These are phyloP conservation scores for Melanerpes formicivorus DNA, from an alignment of 2,113 vertebrate species.

Conservation along the genomic window DNA sequence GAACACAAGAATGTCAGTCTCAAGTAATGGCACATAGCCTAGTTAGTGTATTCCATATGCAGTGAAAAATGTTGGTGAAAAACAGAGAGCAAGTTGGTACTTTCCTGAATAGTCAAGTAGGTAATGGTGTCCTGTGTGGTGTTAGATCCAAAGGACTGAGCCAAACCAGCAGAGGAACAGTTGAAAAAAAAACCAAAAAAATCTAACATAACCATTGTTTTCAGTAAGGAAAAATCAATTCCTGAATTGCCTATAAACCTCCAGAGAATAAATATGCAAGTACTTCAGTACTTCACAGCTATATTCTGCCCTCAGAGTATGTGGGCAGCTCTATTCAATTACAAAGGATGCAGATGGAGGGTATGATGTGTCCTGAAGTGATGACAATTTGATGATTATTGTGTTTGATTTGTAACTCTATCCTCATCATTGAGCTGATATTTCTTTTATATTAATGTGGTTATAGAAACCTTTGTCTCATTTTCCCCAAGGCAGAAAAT, in stretches of 20 bases:
- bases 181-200: neutral
- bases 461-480: neutral
- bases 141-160: neutral
- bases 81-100: neutral
- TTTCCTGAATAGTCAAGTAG: neutral
- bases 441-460: neutral
- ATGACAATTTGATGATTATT: slow-evolving; percentile 56
- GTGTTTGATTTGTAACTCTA: slow-evolving; percentile 48
- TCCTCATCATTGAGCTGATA: neutral
- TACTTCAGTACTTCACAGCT: slow-evolving; percentile 6
- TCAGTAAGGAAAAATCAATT: neutral
- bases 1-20: neutral
- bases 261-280: neutral
- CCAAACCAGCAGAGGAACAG: neutral
- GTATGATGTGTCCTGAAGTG: slow-evolving; percentile 24
- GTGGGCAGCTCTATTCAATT: slow-evolving; percentile 29
- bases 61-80: neutral
- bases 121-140: neutral
- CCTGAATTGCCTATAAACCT: neutral
- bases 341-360: slow-evolving; percentile 10
- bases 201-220: neutral
- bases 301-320: slow-evolving; percentile 7
- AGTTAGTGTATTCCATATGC: neutral
- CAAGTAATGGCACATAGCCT: neutral
- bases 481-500: slow-evolving; percentile 2